phyloP scores from a whole-genome alignment of 2,797 vertebrate species.

The Lophius americanus region DNA sequence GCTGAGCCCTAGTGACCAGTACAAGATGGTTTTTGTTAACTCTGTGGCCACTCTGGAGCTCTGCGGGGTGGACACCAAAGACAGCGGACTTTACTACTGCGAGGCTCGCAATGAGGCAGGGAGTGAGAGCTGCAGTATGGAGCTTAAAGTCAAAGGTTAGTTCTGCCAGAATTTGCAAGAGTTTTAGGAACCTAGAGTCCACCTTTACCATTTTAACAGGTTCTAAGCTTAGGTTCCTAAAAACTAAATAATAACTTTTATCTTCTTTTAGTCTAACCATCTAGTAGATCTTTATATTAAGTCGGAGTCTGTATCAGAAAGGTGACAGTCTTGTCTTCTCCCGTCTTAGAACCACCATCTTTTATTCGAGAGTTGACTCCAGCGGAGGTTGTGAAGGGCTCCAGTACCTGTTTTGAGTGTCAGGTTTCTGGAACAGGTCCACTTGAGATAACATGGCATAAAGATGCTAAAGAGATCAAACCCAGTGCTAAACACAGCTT shows the following conservation, averaged over 20 bases:
- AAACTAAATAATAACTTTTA: too few relatives aligned
- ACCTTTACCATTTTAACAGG: not conserved
- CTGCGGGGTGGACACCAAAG: constrained; percentile 81
- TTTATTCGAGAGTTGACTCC: constrained; percentile 86
- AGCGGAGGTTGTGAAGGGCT: constrained; percentile 87
- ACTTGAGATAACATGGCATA: constrained; percentile 93
- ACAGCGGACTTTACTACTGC: constrained; percentile 92
- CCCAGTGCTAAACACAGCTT: constrained; percentile 91
- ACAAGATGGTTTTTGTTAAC: constrained; percentile 85
- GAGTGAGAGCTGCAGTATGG: constrained; percentile 94
- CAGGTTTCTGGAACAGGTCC: constrained; percentile 90
- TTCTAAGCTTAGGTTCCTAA: not conserved
- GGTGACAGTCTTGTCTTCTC: constrained; percentile 35
- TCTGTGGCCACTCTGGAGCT: constrained; percentile 90
- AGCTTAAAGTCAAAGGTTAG: constrained; percentile 98
- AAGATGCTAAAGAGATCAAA: constrained; percentile 92
- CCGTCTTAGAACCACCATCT: constrained; percentile 88
- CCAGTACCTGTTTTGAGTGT: constrained; percentile 85
- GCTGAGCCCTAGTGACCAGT: constrained; percentile 83
- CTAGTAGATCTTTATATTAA: too few relatives aligned
- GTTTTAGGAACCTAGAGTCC: not conserved
- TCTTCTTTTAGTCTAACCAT: too few relatives aligned
- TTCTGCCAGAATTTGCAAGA: constrained; percentile 37
- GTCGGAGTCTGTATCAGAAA: too few relatives aligned
- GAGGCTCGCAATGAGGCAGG: constrained; percentile 97